Percentiles rank a stretch among this genome's conserved stretches.
phyloP scores from a whole-genome alignment of 2,797 vertebrate species.

The Crenuchus spilurus region DNA sequence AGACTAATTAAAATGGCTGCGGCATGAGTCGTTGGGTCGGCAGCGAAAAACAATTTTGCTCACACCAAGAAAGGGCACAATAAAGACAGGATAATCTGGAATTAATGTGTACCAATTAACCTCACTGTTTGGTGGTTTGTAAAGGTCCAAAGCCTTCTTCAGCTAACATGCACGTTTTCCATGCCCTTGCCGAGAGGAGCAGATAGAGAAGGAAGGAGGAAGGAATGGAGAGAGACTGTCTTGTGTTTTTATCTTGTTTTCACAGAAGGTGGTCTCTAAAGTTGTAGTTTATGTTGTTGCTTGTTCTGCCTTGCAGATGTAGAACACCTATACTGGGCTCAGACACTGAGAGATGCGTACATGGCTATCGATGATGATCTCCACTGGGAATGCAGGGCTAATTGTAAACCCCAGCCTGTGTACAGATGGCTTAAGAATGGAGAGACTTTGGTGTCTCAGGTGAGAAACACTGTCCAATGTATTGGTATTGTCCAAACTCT shows the following conservation, averaged over 20 bases:
- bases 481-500: no score
- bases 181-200: not conserved
- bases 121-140: slow-evolving; percentile 47
- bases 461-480: no score
- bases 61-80: slow-evolving; percentile 38
- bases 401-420: slow-evolving; percentile 78
- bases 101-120: slow-evolving; percentile 57
- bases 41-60: slow-evolving; percentile 46
- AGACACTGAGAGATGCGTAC: slow-evolving; percentile 82
- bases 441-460: slow-evolving; percentile 73
- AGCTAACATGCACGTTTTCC: slow-evolving; percentile 12
- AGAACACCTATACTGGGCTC: slow-evolving; percentile 86
- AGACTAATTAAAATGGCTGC: slow-evolving; percentile 60
- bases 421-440: slow-evolving; percentile 89
- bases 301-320: slow-evolving; percentile 62
- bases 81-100: slow-evolving; percentile 51
- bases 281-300: not conserved
- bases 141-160: slow-evolving; percentile 30
- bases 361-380: slow-evolving; percentile 84
- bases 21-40: slow-evolving; percentile 49
- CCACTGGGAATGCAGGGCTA: slow-evolving; percentile 87
- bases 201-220: not conserved
- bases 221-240: not conserved
- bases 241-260: slow-evolving; percentile 1
- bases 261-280: not conserved